Evolutionary conservation across 2,113 vertebrate species (phyloP).

Genomic region (Reinhardtius hippoglossoides): DNA sequence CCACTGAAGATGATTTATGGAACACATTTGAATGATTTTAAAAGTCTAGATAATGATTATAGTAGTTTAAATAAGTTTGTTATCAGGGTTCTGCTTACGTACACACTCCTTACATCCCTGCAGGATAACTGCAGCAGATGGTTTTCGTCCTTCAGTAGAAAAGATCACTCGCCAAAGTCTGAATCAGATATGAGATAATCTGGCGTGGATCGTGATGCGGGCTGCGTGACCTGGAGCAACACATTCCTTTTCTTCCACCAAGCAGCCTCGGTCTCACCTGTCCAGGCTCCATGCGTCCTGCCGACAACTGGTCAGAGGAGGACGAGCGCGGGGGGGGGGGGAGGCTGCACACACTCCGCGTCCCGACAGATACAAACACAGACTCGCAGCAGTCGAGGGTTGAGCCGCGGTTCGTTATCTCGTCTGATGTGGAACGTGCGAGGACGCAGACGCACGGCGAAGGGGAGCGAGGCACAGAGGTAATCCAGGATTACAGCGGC

Average conservation of each 20-base stretch:
- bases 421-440: conserved; percentile 36
- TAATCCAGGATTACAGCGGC: conserved; percentile 78
- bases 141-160: too few relatives aligned
- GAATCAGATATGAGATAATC: neutral
- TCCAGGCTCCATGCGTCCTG: conserved; percentile 1
- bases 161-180: neutral
- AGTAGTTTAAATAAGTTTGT: too few relatives aligned
- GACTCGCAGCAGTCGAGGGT: conserved; percentile 16
- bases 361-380: conserved; percentile 49
- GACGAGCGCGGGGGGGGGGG: neutral
- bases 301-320: conserved; percentile 11
- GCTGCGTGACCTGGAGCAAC: neutral
- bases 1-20: too few relatives aligned
- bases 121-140: too few relatives aligned
- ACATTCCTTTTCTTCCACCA: neutral
- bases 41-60: too few relatives aligned
- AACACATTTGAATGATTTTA: too few relatives aligned
- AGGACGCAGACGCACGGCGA: conserved; percentile 16
- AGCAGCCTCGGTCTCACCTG: conserved; percentile 3
- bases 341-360: conserved; percentile 9
- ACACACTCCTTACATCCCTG: too few relatives aligned
- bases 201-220: neutral
- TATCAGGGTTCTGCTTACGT: too few relatives aligned
- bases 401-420: conserved; percentile 51
- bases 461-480: conserved; percentile 52